Evolutionary conservation across 2,113 vertebrate genomes (phyloP).

Genomic region (Thinocorus orbignyianus): DNA sequence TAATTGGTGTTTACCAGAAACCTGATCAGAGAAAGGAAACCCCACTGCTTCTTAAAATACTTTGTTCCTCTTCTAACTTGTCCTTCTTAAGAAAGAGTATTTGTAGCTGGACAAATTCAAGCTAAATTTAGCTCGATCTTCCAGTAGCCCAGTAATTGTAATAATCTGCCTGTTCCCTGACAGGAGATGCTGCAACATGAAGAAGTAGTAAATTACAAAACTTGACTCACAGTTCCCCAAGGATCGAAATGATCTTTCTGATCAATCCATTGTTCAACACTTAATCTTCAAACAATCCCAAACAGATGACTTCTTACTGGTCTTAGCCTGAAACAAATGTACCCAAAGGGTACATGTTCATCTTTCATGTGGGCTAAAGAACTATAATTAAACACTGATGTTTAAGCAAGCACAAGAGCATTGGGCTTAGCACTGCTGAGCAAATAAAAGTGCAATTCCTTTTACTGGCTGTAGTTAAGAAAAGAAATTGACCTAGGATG

Average conservation of each 20-base stretch:
- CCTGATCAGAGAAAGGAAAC: not conserved
- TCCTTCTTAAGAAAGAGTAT: not conserved
- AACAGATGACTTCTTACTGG: not conserved
- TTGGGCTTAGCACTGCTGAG: not conserved
- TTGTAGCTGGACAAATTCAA: not conserved
- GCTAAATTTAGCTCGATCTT: not conserved
- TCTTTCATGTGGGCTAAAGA: not conserved
- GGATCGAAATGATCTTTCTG: not conserved
- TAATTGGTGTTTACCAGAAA: not conserved
- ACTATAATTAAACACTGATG: not conserved
- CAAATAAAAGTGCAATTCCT: not conserved
- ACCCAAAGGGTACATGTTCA: not conserved
- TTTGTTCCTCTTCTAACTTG: not conserved
- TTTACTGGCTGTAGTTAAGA: not conserved
- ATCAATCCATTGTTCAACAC: not conserved
- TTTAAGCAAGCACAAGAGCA: not conserved
- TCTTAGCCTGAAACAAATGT: not conserved
- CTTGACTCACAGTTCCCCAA: not conserved
- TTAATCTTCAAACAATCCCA: not conserved
- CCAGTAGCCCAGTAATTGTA: not conserved
- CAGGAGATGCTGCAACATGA: not conserved
- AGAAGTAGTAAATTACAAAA: not conserved
- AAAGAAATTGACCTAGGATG: not conserved
- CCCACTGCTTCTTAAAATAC: not conserved
- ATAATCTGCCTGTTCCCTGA: not conserved